phyloP scores from a whole-genome alignment of 2,888 invertebrate species.

The Toxonevra muliebris region DNA sequence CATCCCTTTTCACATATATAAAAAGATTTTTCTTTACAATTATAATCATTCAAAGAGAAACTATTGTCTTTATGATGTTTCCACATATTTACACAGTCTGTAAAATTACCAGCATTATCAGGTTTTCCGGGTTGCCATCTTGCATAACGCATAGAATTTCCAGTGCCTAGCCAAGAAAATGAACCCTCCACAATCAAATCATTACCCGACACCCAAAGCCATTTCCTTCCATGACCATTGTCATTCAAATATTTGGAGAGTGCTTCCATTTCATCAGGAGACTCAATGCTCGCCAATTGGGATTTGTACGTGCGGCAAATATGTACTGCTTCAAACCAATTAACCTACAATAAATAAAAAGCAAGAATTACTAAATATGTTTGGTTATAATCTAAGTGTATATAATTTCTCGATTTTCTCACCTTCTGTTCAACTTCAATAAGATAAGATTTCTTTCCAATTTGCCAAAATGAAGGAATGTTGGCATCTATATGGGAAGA shows the following conservation, averaged over 20 bases:
- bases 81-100: conserved; percentile 54
- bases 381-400: too few species aligned
- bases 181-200: conserved; percentile 52
- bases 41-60: conserved; percentile 51
- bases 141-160: conserved; percentile 48
- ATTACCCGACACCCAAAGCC: conserved; percentile 54
- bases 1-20: conserved; percentile 51
- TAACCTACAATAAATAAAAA: conserved; percentile 39
- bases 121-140: conserved; percentile 51
- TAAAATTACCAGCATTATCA: conserved; percentile 48
- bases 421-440: too few species aligned
- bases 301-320: conserved; percentile 52
- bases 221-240: conserved; percentile 45
- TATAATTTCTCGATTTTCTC: too few species aligned
- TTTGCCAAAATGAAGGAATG: too few species aligned
- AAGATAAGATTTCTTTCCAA: too few species aligned
- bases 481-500: too few species aligned
- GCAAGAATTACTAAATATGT: not conserved
- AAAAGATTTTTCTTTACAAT: conserved; percentile 47
- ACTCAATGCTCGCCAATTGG: conserved; percentile 51
- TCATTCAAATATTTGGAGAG: conserved; percentile 45
- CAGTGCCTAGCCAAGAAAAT: conserved; percentile 53
- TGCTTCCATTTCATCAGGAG: conserved; percentile 46
- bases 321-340: conserved; percentile 52
- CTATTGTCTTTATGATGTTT: conserved; percentile 31